These are phyloP conservation scores for Babyrousa celebensis DNA, from an alignment of 2,797 vertebrate species.

Conservation along the genomic window DNA sequence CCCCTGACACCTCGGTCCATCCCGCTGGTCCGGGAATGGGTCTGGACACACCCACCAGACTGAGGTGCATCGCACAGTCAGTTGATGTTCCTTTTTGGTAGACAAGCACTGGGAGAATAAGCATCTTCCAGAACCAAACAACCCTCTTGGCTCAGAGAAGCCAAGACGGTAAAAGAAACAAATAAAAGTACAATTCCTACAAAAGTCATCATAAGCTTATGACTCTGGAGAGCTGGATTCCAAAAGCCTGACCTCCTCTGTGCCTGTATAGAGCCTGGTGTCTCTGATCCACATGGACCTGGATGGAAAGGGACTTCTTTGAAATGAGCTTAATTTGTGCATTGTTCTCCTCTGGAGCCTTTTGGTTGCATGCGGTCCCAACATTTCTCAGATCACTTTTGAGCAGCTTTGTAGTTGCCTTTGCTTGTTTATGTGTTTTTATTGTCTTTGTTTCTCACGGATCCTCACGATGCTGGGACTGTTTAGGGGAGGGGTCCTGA, in stretches of 20 bases:
- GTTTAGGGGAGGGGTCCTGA: not conserved
- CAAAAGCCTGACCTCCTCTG: not conserved
- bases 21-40: rapidly evolving
- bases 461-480: not conserved
- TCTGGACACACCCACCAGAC: not conserved
- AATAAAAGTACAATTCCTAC: rapidly evolving
- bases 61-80: too few relatives aligned
- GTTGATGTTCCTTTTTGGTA: not conserved
- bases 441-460: not conserved
- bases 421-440: not conserved
- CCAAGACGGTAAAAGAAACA: not conserved
- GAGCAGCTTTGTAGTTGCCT: not conserved
- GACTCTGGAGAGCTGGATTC: not conserved
- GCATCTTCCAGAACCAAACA: not conserved
- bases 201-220: too few relatives aligned
- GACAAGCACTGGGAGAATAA: not conserved
- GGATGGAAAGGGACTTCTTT: not conserved
- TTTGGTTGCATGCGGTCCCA: not conserved
- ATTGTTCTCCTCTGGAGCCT: not conserved
- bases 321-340: not conserved
- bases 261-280: rapidly evolving
- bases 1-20: too few relatives aligned
- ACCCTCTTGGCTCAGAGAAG: not conserved
- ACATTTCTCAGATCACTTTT: not conserved
- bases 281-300: not conserved